These are phyloP conservation scores for Drosophila pseudoobscura DNA, from an alignment of 1,140 invertebrate species.

Conservation along the genomic window DNA sequence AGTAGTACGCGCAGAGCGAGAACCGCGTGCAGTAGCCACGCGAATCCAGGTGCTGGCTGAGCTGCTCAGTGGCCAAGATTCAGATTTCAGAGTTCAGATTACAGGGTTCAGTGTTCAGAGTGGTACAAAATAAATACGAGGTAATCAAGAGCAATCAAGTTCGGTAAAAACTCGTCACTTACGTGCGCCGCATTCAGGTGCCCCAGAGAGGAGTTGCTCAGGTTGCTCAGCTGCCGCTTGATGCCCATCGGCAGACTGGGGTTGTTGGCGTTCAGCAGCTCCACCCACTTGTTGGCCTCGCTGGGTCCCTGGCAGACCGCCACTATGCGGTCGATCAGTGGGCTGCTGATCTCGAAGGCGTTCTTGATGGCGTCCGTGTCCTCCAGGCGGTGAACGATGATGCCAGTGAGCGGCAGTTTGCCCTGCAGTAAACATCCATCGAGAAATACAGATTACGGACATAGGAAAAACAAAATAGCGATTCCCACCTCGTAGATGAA, in stretches of 20 bases:
- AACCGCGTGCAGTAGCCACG: conserved; percentile 84
- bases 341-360: conserved; percentile 96
- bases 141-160: conserved; percentile 13
- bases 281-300: conserved; percentile 94
- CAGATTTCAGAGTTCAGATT: conserved; percentile 9
- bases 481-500: conserved; percentile 95
- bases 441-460: conserved; percentile 28
- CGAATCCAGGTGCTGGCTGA: conserved; percentile 82
- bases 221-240: conserved; percentile 79
- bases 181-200: conserved; percentile 84
- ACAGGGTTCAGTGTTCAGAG: conserved; percentile 10
- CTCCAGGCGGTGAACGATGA: conserved; percentile 90
- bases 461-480: too few relatives aligned
- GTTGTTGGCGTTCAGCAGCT: conserved; percentile 86
- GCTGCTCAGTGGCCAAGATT: conserved; percentile 56
- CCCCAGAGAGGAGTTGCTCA: conserved; percentile 79
- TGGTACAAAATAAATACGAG: conserved; percentile 21
- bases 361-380: conserved; percentile 92
- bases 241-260: conserved; percentile 82
- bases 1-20: conserved; percentile 83
- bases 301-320: conserved; percentile 93
- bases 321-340: conserved; percentile 94
- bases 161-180: conserved; percentile 76
- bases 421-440: conserved; percentile 85
- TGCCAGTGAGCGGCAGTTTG: conserved; percentile 93